These are phyloP conservation scores for Henricia sp. DNA, from an alignment of 53 echinoderm and acorn worm genomes.

Conservation along the genomic window DNA sequence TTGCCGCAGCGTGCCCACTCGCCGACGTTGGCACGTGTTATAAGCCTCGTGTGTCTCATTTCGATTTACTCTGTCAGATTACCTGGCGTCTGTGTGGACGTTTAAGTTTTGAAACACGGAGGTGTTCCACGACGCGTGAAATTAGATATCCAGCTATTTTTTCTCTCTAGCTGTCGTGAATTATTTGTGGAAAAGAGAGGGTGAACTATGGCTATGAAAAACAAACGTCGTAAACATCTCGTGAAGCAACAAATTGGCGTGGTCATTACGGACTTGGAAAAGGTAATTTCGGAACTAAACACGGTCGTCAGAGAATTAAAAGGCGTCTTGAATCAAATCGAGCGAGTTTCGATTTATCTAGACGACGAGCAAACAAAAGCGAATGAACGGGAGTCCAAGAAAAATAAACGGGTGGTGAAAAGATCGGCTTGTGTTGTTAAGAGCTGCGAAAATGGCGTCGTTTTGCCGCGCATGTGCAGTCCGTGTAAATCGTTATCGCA, in stretches of 20 bases:
- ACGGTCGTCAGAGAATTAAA: slow-evolving; percentile 82
- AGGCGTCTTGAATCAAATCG: slow-evolving; percentile 92
- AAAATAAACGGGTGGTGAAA: slow-evolving; percentile 16
- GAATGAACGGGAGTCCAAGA: slow-evolving; percentile 35
- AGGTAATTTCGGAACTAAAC: slow-evolving; percentile 89
- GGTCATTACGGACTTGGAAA: slow-evolving; percentile 87
- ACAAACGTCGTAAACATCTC: slow-evolving; percentile 53
- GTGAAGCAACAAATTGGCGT: slow-evolving; percentile 82
- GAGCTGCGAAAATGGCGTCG: slow-evolving; percentile 48
- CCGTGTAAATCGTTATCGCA: slow-evolving; percentile 29
- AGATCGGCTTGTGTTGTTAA: slow-evolving; percentile 27
- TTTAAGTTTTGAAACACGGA: background rate
- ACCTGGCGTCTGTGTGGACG: background rate
- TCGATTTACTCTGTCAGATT: background rate
- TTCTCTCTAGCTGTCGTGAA: background rate
- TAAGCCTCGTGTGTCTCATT: background rate
- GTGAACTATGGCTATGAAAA: slow-evolving; percentile 47
- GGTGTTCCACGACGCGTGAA: background rate
- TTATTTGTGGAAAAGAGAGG: background rate
- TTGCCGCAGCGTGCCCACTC: background rate
- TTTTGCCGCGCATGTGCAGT: slow-evolving; percentile 26
- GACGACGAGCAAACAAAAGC: slow-evolving; percentile 50
- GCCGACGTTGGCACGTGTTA: background rate
- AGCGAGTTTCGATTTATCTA: slow-evolving; percentile 79
- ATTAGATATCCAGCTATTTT: background rate